Evolutionary conservation across 2,113 vertebrate species (phyloP).

Genomic region (Microcebus lehilahytsara): DNA sequence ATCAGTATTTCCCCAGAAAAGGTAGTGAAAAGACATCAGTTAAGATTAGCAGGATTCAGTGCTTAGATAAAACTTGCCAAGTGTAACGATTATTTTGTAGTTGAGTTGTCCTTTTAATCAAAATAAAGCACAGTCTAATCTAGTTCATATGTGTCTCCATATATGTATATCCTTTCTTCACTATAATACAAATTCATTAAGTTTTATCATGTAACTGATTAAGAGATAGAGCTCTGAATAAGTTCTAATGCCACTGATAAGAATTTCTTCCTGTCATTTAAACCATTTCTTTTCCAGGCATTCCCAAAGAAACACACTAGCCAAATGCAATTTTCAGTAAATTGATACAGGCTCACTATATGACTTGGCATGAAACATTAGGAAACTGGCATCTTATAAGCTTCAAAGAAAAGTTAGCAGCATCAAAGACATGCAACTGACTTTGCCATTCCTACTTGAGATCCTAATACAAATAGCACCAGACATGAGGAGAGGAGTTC

Average conservation of each 20-base stretch:
- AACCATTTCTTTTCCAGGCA: background rate
- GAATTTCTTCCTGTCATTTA: constrained; percentile 15
- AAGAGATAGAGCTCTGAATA: background rate
- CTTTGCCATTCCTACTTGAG: constrained; percentile 63
- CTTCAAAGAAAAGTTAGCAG: constrained; percentile 64
- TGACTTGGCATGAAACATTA: constrained; percentile 15
- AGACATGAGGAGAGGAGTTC: constrained; percentile 78
- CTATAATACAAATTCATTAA: background rate
- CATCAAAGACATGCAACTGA: constrained; percentile 64
- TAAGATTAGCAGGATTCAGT: constrained; percentile 16
- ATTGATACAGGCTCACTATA: background rate
- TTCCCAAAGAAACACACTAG: constrained; percentile 17
- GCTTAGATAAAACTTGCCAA: constrained; percentile 2
- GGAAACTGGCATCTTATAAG: constrained; percentile 31
- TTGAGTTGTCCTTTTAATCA: background rate
- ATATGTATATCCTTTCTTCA: background rate
- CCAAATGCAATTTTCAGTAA: constrained; percentile 47
- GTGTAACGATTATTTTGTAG: background rate
- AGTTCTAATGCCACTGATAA: background rate
- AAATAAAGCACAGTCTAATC: background rate
- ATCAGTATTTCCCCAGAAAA: background rate
- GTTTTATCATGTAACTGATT: background rate
- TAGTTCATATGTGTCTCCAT: background rate
- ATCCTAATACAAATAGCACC: constrained; percentile 80
- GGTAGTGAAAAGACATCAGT: background rate